Conservation (phyloP, 2,113 vertebrate genomes). For the Oriolus oriolus region DNA sequence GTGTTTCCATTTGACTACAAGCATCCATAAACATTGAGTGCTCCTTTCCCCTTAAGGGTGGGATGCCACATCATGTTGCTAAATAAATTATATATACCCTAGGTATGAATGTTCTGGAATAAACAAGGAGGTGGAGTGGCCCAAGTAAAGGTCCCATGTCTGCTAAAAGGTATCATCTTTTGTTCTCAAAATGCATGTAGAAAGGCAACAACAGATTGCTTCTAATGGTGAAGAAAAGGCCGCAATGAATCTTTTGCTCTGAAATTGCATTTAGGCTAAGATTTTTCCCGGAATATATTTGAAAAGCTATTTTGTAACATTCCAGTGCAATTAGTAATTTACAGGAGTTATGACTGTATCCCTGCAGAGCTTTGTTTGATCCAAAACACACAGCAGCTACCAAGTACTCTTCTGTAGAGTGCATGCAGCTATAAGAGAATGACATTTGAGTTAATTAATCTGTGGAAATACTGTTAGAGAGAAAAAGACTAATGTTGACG, state of each 20-base stretch:
- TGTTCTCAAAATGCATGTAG: neutral
- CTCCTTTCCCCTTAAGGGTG: neutral
- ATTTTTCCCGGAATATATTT: neutral
- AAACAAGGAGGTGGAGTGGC: neutral
- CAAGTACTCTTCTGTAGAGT: conserved; percentile 64
- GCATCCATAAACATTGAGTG: neutral
- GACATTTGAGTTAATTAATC: conserved; percentile 70
- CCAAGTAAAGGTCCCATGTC: neutral
- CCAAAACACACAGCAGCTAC: conserved; percentile 66
- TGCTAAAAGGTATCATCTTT: neutral
- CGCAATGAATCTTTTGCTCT: neutral
- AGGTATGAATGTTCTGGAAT: neutral
- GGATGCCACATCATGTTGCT: neutral
- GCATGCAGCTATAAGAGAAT: conserved; percentile 47
- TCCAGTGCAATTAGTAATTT: conserved; percentile 46
- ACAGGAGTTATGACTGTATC: conserved; percentile 37
- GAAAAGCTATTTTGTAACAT: conserved; percentile 32
- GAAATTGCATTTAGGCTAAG: neutral
- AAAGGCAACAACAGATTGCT: neutral
- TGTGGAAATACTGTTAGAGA: conserved; percentile 40
- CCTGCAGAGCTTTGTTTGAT: conserved; percentile 65
- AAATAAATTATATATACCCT: neutral
- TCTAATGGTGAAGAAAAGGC: neutral
- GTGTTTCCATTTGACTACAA: neutral
- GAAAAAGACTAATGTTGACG: conserved; percentile 28